phyloP scores from a whole-genome alignment of 2,888 invertebrate species.

The Pollenia angustigena region DNA sequence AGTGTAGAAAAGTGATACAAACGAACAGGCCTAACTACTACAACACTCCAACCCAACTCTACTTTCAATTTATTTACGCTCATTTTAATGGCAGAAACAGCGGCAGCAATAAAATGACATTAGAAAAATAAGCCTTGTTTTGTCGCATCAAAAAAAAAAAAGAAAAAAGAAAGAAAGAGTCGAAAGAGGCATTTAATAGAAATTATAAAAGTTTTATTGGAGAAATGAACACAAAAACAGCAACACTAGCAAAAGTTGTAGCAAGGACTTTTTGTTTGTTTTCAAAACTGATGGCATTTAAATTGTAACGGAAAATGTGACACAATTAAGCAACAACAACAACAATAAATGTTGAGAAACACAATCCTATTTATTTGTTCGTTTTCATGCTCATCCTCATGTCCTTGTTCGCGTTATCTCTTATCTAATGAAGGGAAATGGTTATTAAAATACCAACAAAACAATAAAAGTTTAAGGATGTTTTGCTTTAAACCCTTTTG shows the following conservation, averaged over 20 bases:
- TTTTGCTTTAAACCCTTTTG: slow-evolving; percentile 12
- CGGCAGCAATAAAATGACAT: slow-evolving; percentile 12
- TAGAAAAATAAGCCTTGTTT: slow-evolving; percentile 32
- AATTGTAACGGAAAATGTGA: slow-evolving; percentile 61
- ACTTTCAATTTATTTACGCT: background rate
- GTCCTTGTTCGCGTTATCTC: slow-evolving; percentile 20
- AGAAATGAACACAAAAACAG: slow-evolving; percentile 3
- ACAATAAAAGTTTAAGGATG: slow-evolving; percentile 34
- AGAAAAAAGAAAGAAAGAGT: background rate
- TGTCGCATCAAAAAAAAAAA: background rate
- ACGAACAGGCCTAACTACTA: background rate
- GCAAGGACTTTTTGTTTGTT: slow-evolving; percentile 4
- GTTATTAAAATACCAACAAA: slow-evolving; percentile 34
- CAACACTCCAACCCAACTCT: background rate
- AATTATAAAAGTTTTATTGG: slow-evolving; percentile 65
- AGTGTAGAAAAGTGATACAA: background rate
- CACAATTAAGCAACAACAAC: slow-evolving; percentile 47
- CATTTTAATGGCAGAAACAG: slow-evolving; percentile 25
- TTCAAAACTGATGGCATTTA: slow-evolving; percentile 47
- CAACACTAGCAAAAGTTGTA: background rate
- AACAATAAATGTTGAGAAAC: slow-evolving; percentile 21
- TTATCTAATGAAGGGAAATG: slow-evolving; percentile 36
- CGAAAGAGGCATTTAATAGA: slow-evolving; percentile 44
- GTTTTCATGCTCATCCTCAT: background rate
- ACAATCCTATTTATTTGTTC: slow-evolving; percentile 17